Base-by-base conservation (phyloP, 23 tunicate genomes). In the Halocynthia roretzi region DNA sequence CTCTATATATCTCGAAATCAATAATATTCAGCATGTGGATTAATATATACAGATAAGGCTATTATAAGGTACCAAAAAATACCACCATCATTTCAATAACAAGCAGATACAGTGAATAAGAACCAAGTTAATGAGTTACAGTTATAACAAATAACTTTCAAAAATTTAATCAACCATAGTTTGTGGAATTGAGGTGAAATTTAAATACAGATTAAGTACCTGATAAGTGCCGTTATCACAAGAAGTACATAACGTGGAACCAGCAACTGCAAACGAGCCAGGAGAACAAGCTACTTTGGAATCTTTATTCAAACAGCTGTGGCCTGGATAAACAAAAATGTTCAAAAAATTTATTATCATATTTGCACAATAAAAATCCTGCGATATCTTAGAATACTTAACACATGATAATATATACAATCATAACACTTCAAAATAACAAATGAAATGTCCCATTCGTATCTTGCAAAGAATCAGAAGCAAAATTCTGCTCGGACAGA, bases 191-290 rank as follows among this genome's bases (percentile, higher is more conserved):
- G 44, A 31, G 44, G 44, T 31, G 44, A 31, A 31, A 31, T 31
- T 31, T 31, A 31, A 31, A 31, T 31, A 31, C 12, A 68, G 31
- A 67, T 76, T n/a, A 20, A 1, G 50, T 63, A 89, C 96, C 84
- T 89, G 96, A 80, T 80, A 89, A 17, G 85, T 80, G 51, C 88
- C 96, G 8, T 61, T 48, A 14, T 74, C 73, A 61, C 96, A 89
- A 49, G 83, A 12, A 12, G 75, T 78, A 76, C 96, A 89, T 31
- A 51, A 0, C 10, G 78, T 53, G 8, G 85, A 76, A 6, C 96
- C 96, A 0, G 67, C 51, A 7, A 23, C 48, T 14, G 96, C 75
- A 62, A 72, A 89, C 20, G 68, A 74, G 40, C 96, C 96, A 19
- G 56, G 51, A 50, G 51, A 70, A 65, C 96, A 89, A 10, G 48